phyloP scores from a whole-genome alignment of 2,113 vertebrate species.

The Scytalopus superciliaris region DNA sequence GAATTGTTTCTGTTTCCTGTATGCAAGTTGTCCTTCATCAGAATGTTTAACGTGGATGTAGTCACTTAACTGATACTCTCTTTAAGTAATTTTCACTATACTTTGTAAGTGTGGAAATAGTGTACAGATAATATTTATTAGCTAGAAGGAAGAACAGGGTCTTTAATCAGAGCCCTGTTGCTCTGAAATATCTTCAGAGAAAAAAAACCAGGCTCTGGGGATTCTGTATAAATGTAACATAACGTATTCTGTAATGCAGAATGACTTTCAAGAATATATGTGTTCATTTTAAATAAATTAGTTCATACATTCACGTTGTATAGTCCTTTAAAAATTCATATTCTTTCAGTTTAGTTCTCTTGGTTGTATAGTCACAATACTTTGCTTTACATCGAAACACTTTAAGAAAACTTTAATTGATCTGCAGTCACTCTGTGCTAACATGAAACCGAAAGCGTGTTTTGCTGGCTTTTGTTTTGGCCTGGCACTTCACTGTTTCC shows the following conservation, averaged over 20 bases:
- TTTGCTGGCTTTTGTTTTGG: neutral
- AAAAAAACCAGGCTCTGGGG: slow-evolving; percentile 50
- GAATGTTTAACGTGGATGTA: slow-evolving; percentile 57
- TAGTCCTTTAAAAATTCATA: neutral
- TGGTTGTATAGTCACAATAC: neutral
- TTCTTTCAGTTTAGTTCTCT: neutral
- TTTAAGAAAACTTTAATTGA: neutral
- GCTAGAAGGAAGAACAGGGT: slow-evolving; percentile 67
- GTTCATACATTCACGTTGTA: neutral
- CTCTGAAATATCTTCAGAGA: slow-evolving; percentile 64
- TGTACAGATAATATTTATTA: slow-evolving; percentile 72
- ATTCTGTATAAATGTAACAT: slow-evolving; percentile 57
- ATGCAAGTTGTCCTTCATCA: neutral
- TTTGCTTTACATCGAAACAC: neutral
- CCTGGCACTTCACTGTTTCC: neutral
- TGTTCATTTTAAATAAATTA: slow-evolving; percentile 57
- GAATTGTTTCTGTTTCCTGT: slow-evolving; percentile 46
- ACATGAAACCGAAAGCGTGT: neutral
- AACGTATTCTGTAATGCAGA: slow-evolving; percentile 61
- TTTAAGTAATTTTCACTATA: slow-evolving; percentile 69
- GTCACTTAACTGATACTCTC: slow-evolving; percentile 57
- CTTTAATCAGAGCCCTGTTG: slow-evolving; percentile 67
- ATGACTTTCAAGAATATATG: slow-evolving; percentile 57
- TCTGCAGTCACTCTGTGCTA: neutral
- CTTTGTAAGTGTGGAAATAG: slow-evolving; percentile 73